Base-by-base conservation (phyloP, 2,113 vertebrate genomes). In the Petromus typicus region DNA sequence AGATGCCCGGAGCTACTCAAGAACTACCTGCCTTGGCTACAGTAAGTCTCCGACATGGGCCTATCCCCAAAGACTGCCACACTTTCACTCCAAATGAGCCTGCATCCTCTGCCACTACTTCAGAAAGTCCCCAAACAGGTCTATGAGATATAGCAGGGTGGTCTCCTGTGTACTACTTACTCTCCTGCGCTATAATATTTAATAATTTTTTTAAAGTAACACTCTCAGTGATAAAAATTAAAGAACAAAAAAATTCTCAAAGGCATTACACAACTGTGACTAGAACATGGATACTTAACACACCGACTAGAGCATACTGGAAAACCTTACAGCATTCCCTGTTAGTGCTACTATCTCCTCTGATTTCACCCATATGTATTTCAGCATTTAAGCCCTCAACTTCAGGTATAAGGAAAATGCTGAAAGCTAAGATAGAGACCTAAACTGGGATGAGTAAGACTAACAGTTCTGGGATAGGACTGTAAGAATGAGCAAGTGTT, bases 301-400 rank as follows among this genome's bases (percentile, higher is more conserved):
- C 86, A 69, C 4, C 83, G 75, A 93, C 82, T 75, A 63, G 18
- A 90, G 76, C 1, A 43, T 87, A 89, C 30, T 76, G 12, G 45
- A 84, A 91, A 43, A 71, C 93, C 78, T 91, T 71, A 76, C 94
- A 89, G 30, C 78, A 79, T 45, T 85, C 75, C 25, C 79, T 75
- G 22, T 23, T 25, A 87, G 25, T 78, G 59, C 32, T 86, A 76
- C 43, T 73, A 48, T 8, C 37, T 25, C 27, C 78, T 67, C 78
- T 40, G 48, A 78, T 84, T 82, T 71, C n/a, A 27, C 81, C 66
- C 30, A 56, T 13, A 40, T 11, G 22, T 57, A 73, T 10, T 27
- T 78, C 3, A 34, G 56, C 48, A 94, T 80, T 22, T 51, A 93
- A 90, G 32, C 90, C 37, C 18, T 96, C 90, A 95, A 92, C 79